These are phyloP conservation scores for Lordiphosa clarofinis DNA, from an alignment of 1,140 invertebrate genomes.

Conservation along the genomic window DNA sequence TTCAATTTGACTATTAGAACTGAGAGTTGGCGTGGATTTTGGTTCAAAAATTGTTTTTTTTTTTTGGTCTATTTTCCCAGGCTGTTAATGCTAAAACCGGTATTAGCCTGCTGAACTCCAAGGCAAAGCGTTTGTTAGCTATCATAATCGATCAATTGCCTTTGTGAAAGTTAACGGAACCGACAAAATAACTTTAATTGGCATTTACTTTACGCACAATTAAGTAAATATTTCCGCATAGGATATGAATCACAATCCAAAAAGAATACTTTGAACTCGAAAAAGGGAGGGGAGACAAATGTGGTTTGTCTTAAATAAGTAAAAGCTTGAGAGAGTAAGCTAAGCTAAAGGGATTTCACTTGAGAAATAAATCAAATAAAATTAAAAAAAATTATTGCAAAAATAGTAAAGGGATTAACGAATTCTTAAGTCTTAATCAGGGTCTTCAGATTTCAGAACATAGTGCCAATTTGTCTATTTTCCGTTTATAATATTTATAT, in stretches of 20 bases:
- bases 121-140: constrained; percentile 17
- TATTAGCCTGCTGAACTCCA: constrained; percentile 19
- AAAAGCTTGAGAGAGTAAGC: too few species aligned
- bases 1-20: constrained; percentile 19
- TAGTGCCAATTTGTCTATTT: too few species aligned
- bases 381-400: too few species aligned
- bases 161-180: constrained; percentile 44
- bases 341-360: too few species aligned
- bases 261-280: constrained; percentile 3
- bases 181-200: constrained; percentile 10
- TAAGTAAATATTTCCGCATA: constrained; percentile 18
- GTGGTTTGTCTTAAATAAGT: too few species aligned
- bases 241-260: neutral
- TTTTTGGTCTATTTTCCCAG: neutral
- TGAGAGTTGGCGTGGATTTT: constrained; percentile 10
- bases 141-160: constrained; percentile 24
- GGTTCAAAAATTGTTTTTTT: neutral
- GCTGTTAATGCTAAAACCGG: constrained; percentile 12
- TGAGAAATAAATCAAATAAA: too few species aligned
- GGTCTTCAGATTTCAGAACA: too few species aligned
- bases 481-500: too few species aligned
- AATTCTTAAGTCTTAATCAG: too few species aligned
- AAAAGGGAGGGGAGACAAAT: too few species aligned
- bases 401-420: too few species aligned
- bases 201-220: constrained; percentile 3